These are phyloP conservation scores for Lobophora halterata DNA, from an alignment of 2,888 invertebrate species.

Conservation along the genomic window DNA sequence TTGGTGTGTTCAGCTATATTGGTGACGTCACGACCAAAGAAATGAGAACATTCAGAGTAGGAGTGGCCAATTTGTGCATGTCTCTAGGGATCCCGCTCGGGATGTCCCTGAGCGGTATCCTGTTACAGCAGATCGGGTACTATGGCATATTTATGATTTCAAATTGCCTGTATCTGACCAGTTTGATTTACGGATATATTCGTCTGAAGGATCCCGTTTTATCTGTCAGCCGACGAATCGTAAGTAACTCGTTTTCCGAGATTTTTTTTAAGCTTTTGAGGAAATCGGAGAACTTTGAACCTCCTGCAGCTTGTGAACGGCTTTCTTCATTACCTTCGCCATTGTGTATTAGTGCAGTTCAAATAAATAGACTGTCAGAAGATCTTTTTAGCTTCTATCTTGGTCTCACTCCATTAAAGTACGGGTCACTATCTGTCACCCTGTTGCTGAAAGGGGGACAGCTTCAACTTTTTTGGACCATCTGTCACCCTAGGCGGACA, in stretches of 20 bases:
- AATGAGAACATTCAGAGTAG: conserved; percentile 82
- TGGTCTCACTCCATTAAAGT: too few relatives aligned
- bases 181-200: conserved; percentile 75
- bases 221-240: conserved; percentile 62
- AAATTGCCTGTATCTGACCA: conserved; percentile 73
- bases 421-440: too few relatives aligned
- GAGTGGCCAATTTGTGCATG: conserved; percentile 82
- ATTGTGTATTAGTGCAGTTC: too few relatives aligned
- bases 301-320: too few relatives aligned
- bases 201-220: conserved; percentile 69
- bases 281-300: too few relatives aligned
- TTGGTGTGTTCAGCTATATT: conserved; percentile 83
- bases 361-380: too few relatives aligned
- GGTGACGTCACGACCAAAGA: conserved; percentile 81
- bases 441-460: too few relatives aligned
- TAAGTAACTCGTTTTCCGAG: conserved; percentile 51
- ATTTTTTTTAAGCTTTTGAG: conserved; percentile 16
- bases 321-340: too few relatives aligned
- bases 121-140: conserved; percentile 73
- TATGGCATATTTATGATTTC: conserved; percentile 76
- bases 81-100: conserved; percentile 82
- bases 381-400: too few relatives aligned
- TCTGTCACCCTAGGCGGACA: too few relatives aligned
- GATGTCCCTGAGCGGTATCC: conserved; percentile 78
- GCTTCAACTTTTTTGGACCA: too few relatives aligned